Conservation (phyloP, 2,888 invertebrate genomes). For the Augiades crinisus region DNA sequence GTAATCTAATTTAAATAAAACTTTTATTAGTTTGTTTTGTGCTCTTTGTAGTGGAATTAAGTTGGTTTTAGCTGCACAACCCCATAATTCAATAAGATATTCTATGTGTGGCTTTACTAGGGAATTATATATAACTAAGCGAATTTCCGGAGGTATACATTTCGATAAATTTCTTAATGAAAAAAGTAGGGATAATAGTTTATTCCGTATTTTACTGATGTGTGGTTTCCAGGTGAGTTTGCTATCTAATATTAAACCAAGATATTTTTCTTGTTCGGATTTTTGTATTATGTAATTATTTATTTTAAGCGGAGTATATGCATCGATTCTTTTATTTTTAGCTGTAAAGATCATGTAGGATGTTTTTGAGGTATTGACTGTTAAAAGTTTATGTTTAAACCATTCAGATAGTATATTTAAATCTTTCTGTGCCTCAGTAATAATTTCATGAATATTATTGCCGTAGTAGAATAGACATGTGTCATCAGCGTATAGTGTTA, state of each 20-base stretch:
- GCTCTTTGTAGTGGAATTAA: slow-evolving; percentile 5
- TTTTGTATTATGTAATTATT: background rate
- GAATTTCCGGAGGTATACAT: background rate
- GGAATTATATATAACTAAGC: slow-evolving; percentile 3
- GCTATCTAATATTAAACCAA: background rate
- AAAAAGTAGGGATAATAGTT: background rate
- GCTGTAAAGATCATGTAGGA: slow-evolving; percentile 5
- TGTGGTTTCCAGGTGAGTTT: background rate
- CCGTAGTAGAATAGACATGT: background rate
- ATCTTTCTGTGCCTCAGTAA: background rate
- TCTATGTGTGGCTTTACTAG: slow-evolving; percentile 8
- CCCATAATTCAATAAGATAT: slow-evolving; percentile 9
- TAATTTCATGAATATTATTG: background rate
- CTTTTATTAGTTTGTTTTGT: slow-evolving; percentile 3
- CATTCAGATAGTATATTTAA: background rate
- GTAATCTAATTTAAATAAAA: too few relatives aligned
- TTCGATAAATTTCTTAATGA: background rate
- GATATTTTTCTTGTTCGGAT: background rate
- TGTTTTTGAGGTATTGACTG: background rate
- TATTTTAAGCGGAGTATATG: background rate
- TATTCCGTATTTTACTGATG: background rate
- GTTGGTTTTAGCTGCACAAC: slow-evolving; percentile 5
- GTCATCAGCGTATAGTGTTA: background rate
- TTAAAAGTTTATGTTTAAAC: slow-evolving; percentile 6
- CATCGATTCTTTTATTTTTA: slow-evolving; percentile 1